Base-by-base conservation (phyloP, 2,113 vertebrate genomes). In the Erythrocercus mccallii region DNA sequence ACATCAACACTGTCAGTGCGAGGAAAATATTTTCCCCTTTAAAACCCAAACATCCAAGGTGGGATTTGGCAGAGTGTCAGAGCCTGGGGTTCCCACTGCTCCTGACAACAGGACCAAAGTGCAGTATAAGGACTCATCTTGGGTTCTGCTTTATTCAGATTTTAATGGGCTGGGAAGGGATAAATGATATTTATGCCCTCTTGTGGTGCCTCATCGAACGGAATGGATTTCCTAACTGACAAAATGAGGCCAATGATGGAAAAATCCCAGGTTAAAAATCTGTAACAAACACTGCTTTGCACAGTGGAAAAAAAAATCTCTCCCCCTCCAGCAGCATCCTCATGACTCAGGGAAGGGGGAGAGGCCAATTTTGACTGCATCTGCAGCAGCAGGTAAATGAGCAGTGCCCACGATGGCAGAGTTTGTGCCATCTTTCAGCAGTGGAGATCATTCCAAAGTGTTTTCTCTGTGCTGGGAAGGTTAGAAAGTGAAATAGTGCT, bases 181-280 rank as follows among this genome's bases (percentile, higher is more conserved):
- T 74, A 86, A 96, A 92, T 78, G 91, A 27, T 95, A 92, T 87
- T 92, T 85, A 94, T 94, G 96, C 96, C 96, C 96, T 90, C 95
- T 95, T 93, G 95, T 97, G 96, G 96, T 88, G 25, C 31, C 44
- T 84, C 72, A 12, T 74, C 23, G 82, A 90, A 95, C 22, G 3
- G 79, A 61, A 62, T 17, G 60, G 86, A 38, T 90, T 93, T 80
- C 77, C 88, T 56, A 24, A 24, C 48, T 54, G 69, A 78, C 76
- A 60, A 93, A 94, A 84, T 65, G 20, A 91, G 79, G 81, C 76
- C 74, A 23, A 1, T 30, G 81, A 81, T 90, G 93, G 85, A 93
- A 92, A 93, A 91, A 64, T 92, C 86, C 72, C 87, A 69, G 79
- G 68, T 94, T 94, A 33, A 85, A 91, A 91, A 74, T 61, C 68